Conservation (phyloP, 2,113 vertebrate genomes). For the Plectropomus leopardus region DNA sequence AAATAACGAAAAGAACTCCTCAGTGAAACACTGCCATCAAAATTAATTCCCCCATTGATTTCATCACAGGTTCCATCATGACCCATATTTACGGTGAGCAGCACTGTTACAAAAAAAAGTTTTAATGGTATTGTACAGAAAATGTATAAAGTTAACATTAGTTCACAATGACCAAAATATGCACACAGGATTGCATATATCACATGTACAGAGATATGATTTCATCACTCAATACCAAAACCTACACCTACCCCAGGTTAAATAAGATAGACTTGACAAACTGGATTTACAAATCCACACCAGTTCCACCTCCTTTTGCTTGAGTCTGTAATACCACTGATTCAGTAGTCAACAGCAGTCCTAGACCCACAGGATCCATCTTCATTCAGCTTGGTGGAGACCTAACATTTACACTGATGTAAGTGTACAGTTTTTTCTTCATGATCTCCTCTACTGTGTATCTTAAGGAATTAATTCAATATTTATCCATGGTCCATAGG, state of each 20-base stretch:
- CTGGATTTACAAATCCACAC: no score
- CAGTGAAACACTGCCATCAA: neutral
- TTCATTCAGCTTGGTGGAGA: slow-evolving; percentile 30
- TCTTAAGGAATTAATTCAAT: slow-evolving; percentile 90
- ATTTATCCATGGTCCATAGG: slow-evolving; percentile 85
- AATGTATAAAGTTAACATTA: no score
- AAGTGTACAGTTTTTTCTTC: slow-evolving; percentile 88
- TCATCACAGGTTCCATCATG: neutral
- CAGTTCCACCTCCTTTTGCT: no score
- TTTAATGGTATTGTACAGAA: no score
- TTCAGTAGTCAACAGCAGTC: neutral
- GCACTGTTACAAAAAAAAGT: no score
- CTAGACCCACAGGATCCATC: neutral
- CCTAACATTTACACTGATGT: slow-evolving; percentile 90
- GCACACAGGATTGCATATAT: neutral
- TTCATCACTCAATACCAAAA: no score
- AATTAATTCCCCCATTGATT: no score
- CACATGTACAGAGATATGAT: no score
- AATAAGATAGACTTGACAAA: no score
- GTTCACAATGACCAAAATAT: neutral
- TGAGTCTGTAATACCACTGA: neutral
- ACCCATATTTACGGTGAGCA: neutral
- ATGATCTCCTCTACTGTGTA: slow-evolving; percentile 87
- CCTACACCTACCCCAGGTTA: no score
- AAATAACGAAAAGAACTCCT: no score